A percentile compares a stretch with the other conserved stretches of the same genome.
Conservation (phyloP, 2,113 vertebrate genomes). For the Neomonachus schauinslandi region DNA sequence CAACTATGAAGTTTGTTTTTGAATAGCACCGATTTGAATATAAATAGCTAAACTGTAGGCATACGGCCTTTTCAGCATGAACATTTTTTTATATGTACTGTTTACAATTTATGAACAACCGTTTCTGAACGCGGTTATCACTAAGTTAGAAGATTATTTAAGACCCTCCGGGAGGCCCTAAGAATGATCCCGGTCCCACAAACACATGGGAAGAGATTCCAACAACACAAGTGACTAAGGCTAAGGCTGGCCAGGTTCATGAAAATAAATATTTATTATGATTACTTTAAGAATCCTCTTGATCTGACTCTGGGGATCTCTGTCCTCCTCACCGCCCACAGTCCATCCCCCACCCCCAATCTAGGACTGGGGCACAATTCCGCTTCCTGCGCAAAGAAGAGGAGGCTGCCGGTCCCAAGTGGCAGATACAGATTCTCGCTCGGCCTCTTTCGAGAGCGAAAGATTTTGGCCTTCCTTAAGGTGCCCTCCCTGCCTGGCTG, state of each 20-base stretch:
- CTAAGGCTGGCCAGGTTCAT: background rate
- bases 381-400: slow-evolving; percentile 26
- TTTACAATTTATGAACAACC: background rate
- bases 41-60: background rate
- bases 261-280: background rate
- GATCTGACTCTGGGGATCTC: background rate
- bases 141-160: background rate
- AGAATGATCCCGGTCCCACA: background rate
- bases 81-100: background rate
- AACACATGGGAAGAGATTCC: background rate
- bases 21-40: background rate
- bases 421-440: background rate
- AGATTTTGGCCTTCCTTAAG: background rate
- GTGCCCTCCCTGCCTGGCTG: background rate
- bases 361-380: background rate
- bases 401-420: background rate
- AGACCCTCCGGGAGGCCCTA: background rate
- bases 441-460: background rate
- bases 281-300: background rate
- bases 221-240: background rate
- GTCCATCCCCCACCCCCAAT: background rate
- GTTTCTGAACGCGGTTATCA: background rate
- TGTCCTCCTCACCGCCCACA: background rate
- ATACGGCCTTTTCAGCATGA: background rate
- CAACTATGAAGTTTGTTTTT: background rate